Base-by-base conservation (phyloP, 1,140 invertebrate species). In the Melanaphis sacchari region DNA sequence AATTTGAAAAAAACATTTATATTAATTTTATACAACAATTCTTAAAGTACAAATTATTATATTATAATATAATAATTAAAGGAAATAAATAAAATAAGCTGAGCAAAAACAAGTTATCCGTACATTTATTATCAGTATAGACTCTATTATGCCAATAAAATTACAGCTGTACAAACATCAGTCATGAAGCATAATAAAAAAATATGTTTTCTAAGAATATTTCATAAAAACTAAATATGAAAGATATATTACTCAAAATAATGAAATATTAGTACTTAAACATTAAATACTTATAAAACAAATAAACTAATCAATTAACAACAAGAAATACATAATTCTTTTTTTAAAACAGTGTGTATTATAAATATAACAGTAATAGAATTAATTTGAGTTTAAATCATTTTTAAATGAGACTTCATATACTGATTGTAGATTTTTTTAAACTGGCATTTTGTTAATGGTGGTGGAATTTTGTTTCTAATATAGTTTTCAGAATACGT, bases 351-450 rank as follows among this genome's bases (percentile, higher is more conserved):
- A n/a, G 15, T 52, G 0, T 52, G 22, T 15, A n/a, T 66, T 66
- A n/a, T 18, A n/a, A 66, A 76, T n/a, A 66, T 66, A 76, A 76
- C 59, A n/a, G 15, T 18, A 76, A 76, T 46, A 49, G 49, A 87
- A 46, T 46, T 87, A 49, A 89, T 11, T 26, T 89, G 21, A 9
- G 26, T 89, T 54, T 54, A 89, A 40, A 54, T 3, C n/a, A 89
- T 26, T 88, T 88, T 88, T 46, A 88, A 88, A 36, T 46, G n/a
- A 36, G 84, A 21, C 40, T 89, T 93, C 84, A 59, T 89, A 38
- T 89, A 76, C 38, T 81, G n/a, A 38, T 87, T 93, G 11, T 89
- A 93, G 40, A 93, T 89, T 93, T 89, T 66, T 54, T 46, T 49
- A 82, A 92, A 92, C 22, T 92, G 90, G 2, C 41, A 43, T 49